Evolutionary conservation across 2,113 vertebrate species (phyloP), one percentile per base, ranked within the genome.

Genomic region (Rhinichthys klamathensis): DNA sequence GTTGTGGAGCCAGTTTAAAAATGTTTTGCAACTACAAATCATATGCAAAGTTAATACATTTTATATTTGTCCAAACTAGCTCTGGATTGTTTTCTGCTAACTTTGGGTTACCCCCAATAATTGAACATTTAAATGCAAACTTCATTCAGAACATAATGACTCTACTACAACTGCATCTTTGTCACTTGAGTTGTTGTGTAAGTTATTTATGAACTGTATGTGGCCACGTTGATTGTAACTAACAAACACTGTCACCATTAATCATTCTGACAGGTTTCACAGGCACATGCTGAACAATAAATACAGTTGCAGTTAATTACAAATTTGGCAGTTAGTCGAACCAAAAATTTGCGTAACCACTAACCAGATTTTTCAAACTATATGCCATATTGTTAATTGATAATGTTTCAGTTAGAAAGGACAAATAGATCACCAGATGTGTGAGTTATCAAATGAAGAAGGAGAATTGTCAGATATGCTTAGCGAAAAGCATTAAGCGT

Each of bases 191-290:
- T 41, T 70, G 35, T 78, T 32, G 18, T 35, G 49, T 21, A 76
- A 56, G 49, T 77, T 77, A 77, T 77, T 58, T 77, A 56, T 78
- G 51, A 78, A 58, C 16, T 15, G 18, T 58, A 56, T 77, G 8
- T 58, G 75, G 30, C 27, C 35, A n/a, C 51, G 12, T 13, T 32
- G 16, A 77, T 56, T 35, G 49, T 58, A 73, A 73, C 10, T 32
- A 58, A 35, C 21, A 5, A 56, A 78, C 27, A 56, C 18, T 58
- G 27, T 56, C 27, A 35, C 5, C 5, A 58, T 78, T 58, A 56
- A 56, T 78, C 10, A 56, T 35, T 35, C 9, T 78, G 75, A 35
- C 51, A 35, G 41, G 38, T 49, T 73, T 73, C 41, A 25, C 70
- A 46, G 41, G 70, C 70, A 73, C n/a, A 73, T 0, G 13, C 70